Conservation (phyloP, 2,888 invertebrate species). For the Bombylius discolor region DNA sequence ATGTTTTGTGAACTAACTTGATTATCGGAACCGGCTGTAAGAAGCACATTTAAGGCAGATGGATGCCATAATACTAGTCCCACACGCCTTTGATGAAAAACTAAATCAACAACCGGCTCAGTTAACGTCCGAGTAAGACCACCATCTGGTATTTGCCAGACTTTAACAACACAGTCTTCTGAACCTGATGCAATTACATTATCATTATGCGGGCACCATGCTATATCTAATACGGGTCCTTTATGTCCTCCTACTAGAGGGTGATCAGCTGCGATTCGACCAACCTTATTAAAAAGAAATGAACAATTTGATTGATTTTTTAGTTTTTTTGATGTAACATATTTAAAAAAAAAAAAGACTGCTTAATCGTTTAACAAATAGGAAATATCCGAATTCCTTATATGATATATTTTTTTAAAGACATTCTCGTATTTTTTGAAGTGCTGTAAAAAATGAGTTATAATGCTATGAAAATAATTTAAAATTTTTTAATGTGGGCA, state of each 20-base stretch:
- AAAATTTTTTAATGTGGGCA: too few relatives aligned
- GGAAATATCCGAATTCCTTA: too few relatives aligned
- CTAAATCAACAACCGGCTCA: conserved; percentile 84
- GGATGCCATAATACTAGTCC: conserved; percentile 95
- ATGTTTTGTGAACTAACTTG: conserved; percentile 42
- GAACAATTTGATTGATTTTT: background rate
- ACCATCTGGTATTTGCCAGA: conserved; percentile 91
- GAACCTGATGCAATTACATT: conserved; percentile 95
- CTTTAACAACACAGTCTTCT: conserved; percentile 92
- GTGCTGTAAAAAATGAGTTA: too few relatives aligned
- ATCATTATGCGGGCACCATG: conserved; percentile 98
- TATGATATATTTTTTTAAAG: too few relatives aligned
- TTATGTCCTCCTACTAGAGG: conserved; percentile 93
- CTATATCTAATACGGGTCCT: conserved; percentile 90
- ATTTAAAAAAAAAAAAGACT: too few relatives aligned
- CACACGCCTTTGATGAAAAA: conserved; percentile 84
- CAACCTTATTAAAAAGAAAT: conserved; percentile 51
- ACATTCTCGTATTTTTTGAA: too few relatives aligned
- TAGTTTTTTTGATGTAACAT: background rate
- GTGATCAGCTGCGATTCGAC: conserved; percentile 86
- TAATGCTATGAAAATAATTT: too few relatives aligned
- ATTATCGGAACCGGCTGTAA: conserved; percentile 88
- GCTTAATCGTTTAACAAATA: too few relatives aligned
- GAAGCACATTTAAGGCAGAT: conserved; percentile 83
- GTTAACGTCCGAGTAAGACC: conserved; percentile 81